A percentile compares a stretch with the other conserved stretches of the same genome.
Conservation (phyloP, 2,113 vertebrate genomes). For the Porphyrio hochstetteri region DNA sequence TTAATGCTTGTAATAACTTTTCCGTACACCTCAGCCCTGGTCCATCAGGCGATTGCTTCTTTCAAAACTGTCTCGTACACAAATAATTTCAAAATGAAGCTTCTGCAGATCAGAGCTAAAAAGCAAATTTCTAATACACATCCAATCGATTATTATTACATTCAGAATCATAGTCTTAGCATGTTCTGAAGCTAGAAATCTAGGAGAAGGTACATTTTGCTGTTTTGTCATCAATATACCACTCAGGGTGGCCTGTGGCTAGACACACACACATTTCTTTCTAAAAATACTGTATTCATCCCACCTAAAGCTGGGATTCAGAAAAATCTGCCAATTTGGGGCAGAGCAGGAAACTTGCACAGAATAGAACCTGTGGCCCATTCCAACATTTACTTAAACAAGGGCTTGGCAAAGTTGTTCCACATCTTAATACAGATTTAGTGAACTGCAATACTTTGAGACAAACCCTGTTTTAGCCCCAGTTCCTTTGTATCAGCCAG, state of each 20-base stretch:
- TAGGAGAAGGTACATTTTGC: background rate
- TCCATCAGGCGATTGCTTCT: background rate
- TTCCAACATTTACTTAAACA: background rate
- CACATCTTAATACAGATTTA: background rate
- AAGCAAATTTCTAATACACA: background rate
- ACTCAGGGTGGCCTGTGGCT: background rate
- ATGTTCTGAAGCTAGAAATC: background rate
- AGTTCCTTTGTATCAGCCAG: background rate
- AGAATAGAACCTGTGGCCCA: background rate
- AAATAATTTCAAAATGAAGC: background rate
- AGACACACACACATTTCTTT: background rate
- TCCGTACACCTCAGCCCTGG: background rate
- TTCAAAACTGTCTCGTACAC: background rate
- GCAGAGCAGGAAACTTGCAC: background rate
- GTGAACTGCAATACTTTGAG: background rate
- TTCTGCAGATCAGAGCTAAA: background rate
- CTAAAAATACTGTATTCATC: background rate
- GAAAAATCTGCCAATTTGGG: background rate
- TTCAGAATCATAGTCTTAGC: background rate
- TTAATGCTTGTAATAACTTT: slow-evolving; percentile 10
- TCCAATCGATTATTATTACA: background rate
- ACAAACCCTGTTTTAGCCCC: background rate
- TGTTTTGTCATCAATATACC: background rate
- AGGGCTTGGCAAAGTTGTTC: background rate
- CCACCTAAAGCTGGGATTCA: background rate